These are phyloP conservation scores for Plodia interpunctella DNA, from an alignment of 1,140 invertebrate genomes.

Conservation along the genomic window DNA sequence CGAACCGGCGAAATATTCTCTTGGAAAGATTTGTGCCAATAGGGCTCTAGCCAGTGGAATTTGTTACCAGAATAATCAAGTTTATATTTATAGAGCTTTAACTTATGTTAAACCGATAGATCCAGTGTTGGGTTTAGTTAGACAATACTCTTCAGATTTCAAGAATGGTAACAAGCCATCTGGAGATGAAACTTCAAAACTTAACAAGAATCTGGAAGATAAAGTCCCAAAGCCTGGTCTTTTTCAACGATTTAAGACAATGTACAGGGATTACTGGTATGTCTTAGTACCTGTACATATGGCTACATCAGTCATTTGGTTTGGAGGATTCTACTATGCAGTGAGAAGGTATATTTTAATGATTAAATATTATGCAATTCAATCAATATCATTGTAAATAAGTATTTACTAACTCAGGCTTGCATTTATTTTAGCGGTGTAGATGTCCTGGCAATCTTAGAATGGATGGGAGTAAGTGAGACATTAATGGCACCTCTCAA, in stretches of 20 bases:
- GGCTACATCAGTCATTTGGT: conserved; percentile 91
- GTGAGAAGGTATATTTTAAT: conserved; percentile 85
- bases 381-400: background rate
- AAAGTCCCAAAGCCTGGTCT: conserved; percentile 79
- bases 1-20: conserved; percentile 53
- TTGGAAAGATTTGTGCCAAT: conserved; percentile 35
- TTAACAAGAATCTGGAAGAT: conserved; percentile 20
- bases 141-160: conserved; percentile 34
- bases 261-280: conserved; percentile 97
- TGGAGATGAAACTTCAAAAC: background rate
- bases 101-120: conserved; percentile 23
- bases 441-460: conserved; percentile 87
- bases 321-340: conserved; percentile 89
- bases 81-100: conserved; percentile 26
- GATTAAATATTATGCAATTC: background rate
- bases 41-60: conserved; percentile 39
- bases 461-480: conserved; percentile 86
- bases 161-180: conserved; percentile 19
- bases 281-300: conserved; percentile 93
- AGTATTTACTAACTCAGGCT: background rate
- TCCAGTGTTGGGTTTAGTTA: conserved; percentile 14
- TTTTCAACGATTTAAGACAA: conserved; percentile 91
- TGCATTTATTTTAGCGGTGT: conserved; percentile 84
- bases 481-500: conserved; percentile 84
- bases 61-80: conserved; percentile 35